Percentiles rank a stretch among this genome's conserved stretches.
Evolutionary conservation across 2,888 invertebrate genomes (phyloP).

Genomic region (Teleogryllus oceanicus): DNA sequence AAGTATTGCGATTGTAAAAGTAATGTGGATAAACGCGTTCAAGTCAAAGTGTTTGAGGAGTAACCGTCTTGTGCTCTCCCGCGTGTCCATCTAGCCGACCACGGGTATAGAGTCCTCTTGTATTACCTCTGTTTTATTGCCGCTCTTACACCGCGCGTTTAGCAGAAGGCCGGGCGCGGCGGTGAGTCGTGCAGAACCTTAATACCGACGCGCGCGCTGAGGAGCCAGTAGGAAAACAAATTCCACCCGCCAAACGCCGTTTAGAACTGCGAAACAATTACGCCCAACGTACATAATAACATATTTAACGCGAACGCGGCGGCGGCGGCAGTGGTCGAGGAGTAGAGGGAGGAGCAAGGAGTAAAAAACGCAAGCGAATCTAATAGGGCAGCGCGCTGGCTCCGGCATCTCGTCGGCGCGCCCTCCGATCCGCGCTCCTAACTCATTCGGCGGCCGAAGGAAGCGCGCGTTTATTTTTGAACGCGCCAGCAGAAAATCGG

Average conservation of each 20-base stretch:
- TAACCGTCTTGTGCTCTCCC: too few species aligned
- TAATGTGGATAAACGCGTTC: too few species aligned
- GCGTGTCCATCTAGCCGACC: too few species aligned
- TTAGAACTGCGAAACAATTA: constrained; percentile 7
- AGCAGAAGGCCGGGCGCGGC: background rate
- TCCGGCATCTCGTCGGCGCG: background rate
- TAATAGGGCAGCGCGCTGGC: background rate
- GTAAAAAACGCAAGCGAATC: background rate
- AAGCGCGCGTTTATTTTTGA: background rate
- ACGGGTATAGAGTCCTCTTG: background rate
- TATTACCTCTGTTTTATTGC: background rate
- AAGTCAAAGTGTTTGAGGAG: too few species aligned
- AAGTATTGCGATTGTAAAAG: too few species aligned
- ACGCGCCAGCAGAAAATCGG: background rate
- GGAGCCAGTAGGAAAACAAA: background rate
- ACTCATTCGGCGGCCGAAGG: background rate
- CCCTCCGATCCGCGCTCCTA: background rate
- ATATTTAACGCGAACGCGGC: constrained; percentile 18
- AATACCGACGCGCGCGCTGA: background rate
- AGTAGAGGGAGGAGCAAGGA: too few species aligned
- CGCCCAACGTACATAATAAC: background rate
- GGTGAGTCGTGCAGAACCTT: background rate
- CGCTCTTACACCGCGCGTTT: background rate
- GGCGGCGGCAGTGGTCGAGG: background rate
- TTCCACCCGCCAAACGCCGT: background rate